phyloP scores from a whole-genome alignment of 2,888 invertebrate species.

The Amphipoea oculea region DNA sequence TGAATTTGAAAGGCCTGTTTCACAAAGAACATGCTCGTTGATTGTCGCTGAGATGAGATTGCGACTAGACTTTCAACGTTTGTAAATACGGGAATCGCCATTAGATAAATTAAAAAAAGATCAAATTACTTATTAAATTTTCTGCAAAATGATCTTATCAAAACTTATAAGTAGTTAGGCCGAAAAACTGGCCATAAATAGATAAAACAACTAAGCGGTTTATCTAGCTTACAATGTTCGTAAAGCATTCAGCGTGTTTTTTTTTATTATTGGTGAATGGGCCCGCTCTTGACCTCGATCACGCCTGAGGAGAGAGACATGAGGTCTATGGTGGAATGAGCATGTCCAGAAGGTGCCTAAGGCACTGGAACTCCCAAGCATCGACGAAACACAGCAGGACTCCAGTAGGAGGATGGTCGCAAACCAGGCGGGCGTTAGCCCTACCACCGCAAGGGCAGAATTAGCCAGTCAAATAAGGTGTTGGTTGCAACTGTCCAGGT shows the following conservation, averaged over 20 bases:
- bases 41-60: background rate
- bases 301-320: no score
- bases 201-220: background rate
- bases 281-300: no score
- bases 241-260: conserved; percentile 5
- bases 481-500: no score
- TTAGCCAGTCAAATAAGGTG: no score
- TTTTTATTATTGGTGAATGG: no score
- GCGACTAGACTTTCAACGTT: background rate
- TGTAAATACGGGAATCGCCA: background rate
- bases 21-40: background rate
- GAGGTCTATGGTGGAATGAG: no score
- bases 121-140: background rate
- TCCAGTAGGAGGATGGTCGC: no score
- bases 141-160: background rate
- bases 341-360: no score
- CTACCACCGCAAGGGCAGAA: no score
- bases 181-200: background rate
- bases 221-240: background rate
- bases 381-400: no score
- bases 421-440: no score
- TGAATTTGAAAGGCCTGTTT: background rate
- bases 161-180: background rate
- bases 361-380: no score
- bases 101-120: background rate